Conservation (phyloP, 2,888 invertebrate species). For the Tetranychus piercei region DNA sequence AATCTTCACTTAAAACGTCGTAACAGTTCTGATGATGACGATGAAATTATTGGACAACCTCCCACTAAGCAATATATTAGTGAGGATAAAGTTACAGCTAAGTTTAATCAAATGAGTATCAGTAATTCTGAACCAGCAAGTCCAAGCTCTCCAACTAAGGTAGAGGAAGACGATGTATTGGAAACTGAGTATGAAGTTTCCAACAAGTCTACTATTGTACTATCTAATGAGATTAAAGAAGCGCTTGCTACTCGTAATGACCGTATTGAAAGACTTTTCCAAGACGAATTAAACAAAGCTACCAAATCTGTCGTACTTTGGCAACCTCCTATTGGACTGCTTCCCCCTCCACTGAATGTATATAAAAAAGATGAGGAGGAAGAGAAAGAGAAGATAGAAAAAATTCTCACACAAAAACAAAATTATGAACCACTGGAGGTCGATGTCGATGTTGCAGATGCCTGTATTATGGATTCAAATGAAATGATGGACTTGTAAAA, state of each 20-base stretch:
- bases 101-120: conserved; percentile 18
- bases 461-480: not conserved
- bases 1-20: conserved; percentile 16
- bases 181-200: not conserved
- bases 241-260: conserved; percentile 8
- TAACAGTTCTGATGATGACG: conserved; percentile 15
- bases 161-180: conserved; percentile 15
- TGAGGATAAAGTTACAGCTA: conserved; percentile 27
- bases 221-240: conserved; percentile 16
- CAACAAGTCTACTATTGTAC: not conserved
- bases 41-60: conserved; percentile 6
- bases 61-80: conserved; percentile 26
- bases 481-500: conserved; percentile 5
- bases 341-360: not conserved
- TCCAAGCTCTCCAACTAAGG: not conserved
- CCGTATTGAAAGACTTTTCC: conserved; percentile 11
- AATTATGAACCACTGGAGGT: not conserved
- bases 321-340: conserved; percentile 20
- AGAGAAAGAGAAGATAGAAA: not conserved
- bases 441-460: not conserved
- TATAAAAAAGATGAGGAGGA: not conserved
- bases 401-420: not conserved
- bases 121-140: not conserved
- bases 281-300: conserved; percentile 22
- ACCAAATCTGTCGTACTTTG: conserved; percentile 26